Base-by-base conservation (phyloP, 2,888 invertebrate genomes). In the Chromoteleia sp. region DNA sequence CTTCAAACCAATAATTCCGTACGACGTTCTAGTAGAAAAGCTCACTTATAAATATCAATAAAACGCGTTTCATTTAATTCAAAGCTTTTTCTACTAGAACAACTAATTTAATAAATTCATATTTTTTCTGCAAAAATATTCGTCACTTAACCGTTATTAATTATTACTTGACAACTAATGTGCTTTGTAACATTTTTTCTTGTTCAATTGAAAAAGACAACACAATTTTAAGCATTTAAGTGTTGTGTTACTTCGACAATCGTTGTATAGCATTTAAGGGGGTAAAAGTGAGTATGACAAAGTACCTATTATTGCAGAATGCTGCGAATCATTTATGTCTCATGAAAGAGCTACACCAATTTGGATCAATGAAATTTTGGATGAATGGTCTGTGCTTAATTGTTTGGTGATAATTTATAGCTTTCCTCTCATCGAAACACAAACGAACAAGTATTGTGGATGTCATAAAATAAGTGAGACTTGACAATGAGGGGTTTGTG, bases 241-340 rank as follows among this genome's bases (percentile, higher is more conserved):
- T 77, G 78, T 85, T 48, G 71, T 76, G 36, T 75, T 58, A 61
- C 67, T 61, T 59, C 21, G 52, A 43, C 12, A 41, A 43, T 58
- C 39, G 30, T 58, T 15, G 29, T 67, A 79, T 59, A 76, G 71
- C 50, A 39, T 68, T 80, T 63, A 50, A 43, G 17, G 8, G 19
- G 14, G 41, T 67, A 84, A 61, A 5, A 65, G 48, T 81, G 63
- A 68, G 39, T 21, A 12, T 63, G 6, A 54, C 17, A 61, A 50
- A 71, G 73, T 82, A 84, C 79, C 84, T 83, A 82, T 76, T 70
- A 82, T 84, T 84, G 85, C 85, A 84, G 85, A 85, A 85, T 85
- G 85, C 82, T 74, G 79, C 77, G 75, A 58, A 52, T 81, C 78
- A 58, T 82, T 84, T 48, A n/a, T 59, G 77, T 77, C 59, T 78